Evolutionary conservation across 2,797 vertebrate genomes (phyloP).

Genomic region (Anguilla marmorata): DNA sequence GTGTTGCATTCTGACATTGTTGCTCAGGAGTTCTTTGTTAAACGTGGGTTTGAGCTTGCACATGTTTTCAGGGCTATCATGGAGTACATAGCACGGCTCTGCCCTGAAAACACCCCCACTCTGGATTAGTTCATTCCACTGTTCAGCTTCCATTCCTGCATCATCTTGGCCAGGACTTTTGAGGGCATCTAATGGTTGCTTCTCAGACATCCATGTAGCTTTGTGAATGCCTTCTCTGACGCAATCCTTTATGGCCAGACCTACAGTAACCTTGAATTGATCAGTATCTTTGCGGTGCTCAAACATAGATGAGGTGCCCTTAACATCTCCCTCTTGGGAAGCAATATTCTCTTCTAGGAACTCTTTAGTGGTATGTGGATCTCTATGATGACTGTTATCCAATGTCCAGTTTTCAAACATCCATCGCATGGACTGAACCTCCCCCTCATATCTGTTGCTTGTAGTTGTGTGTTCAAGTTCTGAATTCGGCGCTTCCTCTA

Average conservation of each 20-base stretch:
- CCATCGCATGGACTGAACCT: conserved; percentile 95
- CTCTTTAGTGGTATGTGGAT: conserved; percentile 77
- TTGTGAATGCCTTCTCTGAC: conserved; percentile 81
- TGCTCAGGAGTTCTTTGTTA: conserved; percentile 84
- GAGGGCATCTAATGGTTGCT: conserved; percentile 77
- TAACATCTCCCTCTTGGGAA: conserved; percentile 78
- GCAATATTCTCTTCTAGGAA: conserved; percentile 74
- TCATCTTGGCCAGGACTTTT: conserved; percentile 71
- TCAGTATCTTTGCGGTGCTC: conserved; percentile 67
- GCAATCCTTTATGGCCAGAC: conserved; percentile 60
- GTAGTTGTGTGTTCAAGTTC: conserved; percentile 64
- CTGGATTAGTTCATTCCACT: conserved; percentile 77
- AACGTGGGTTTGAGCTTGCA: conserved; percentile 86
- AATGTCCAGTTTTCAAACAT: conserved; percentile 94
- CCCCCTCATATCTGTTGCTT: conserved; percentile 75
- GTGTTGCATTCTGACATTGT: conserved; percentile 74
- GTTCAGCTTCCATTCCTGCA: conserved; percentile 72
- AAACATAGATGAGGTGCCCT: conserved; percentile 81
- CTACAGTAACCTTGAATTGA: conserved; percentile 43
- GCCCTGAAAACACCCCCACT: conserved; percentile 87
- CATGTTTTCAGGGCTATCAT: conserved; percentile 81
- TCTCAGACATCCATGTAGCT: conserved; percentile 88
- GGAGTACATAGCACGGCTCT: conserved; percentile 84
- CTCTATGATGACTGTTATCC: conserved; percentile 80
- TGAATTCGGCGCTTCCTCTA: conserved; percentile 76